Evolutionary conservation across 2,797 vertebrate genomes (phyloP).

Genomic region (Cuculus canorus): DNA sequence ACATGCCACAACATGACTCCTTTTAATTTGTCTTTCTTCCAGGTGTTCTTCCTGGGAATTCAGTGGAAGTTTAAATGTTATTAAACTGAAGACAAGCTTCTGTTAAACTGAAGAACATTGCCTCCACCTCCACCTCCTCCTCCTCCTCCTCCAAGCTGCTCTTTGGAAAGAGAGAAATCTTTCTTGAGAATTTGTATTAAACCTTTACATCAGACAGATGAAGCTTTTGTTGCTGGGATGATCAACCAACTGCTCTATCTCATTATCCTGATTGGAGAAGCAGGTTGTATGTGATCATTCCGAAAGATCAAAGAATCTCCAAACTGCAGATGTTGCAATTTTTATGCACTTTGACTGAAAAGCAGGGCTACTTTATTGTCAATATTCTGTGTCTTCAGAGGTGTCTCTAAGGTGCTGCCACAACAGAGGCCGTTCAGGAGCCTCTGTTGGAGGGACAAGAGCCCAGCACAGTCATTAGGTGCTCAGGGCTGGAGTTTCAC

Average conservation of each 20-base stretch:
- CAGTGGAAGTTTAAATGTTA: neutral
- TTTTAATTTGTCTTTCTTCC: neutral
- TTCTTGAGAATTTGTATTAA: neutral
- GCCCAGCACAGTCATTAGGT: accelerated
- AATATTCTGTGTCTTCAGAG: neutral
- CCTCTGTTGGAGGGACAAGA: too few relatives aligned
- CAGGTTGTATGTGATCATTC: neutral
- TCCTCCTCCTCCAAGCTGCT: neutral
- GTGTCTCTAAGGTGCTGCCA: accelerated
- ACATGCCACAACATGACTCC: neutral
- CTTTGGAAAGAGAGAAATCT: neutral
- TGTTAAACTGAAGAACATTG: neutral
- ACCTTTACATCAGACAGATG: neutral
- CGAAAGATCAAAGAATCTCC: neutral
- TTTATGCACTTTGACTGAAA: neutral
- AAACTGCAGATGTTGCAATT: neutral
- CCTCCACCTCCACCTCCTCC: neutral
- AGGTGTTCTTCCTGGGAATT: neutral
- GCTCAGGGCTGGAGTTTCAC: accelerated
- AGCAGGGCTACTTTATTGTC: neutral
- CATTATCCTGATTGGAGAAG: neutral
- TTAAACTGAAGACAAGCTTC: neutral
- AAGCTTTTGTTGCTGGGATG: neutral
- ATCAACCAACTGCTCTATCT: neutral
- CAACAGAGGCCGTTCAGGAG: neutral